Conservation (phyloP, 2,888 invertebrate species). For the Pyrgus malvae region DNA sequence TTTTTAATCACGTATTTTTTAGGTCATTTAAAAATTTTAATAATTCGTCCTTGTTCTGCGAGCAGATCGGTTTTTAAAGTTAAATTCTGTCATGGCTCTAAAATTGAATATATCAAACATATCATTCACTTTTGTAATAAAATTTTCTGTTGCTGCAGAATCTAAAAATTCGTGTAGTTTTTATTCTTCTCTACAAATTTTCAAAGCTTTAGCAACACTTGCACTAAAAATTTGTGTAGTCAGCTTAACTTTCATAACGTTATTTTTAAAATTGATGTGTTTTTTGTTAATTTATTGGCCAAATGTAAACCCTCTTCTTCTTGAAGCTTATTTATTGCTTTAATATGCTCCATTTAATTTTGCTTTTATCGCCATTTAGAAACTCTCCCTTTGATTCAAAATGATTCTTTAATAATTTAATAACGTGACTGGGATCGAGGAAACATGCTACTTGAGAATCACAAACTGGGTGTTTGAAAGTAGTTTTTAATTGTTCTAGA, state of each 20-base stretch:
- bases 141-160: slow-evolving; percentile 6
- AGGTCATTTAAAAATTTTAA: neutral
- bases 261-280: slow-evolving; percentile 34
- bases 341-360: neutral
- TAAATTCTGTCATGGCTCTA: neutral
- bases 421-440: neutral
- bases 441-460: neutral
- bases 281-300: slow-evolving; percentile 31
- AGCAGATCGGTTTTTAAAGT: neutral
- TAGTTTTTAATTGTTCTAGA: neutral
- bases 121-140: neutral
- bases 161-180: neutral
- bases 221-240: slow-evolving; percentile 33
- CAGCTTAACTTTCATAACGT: slow-evolving; percentile 37
- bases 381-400: neutral
- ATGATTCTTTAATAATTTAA: neutral
- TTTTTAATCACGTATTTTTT: neutral
- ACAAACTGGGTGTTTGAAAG: neutral
- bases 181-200: slow-evolving; percentile 3
- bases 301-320: slow-evolving; percentile 28
- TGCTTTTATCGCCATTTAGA: neutral
- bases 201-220: slow-evolving; percentile 30
- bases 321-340: slow-evolving; percentile 64
- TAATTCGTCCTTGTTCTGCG: neutral
- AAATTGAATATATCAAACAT: neutral